phyloP scores from a whole-genome alignment of 1,140 invertebrate genomes.

The Drosophila funebris region DNA sequence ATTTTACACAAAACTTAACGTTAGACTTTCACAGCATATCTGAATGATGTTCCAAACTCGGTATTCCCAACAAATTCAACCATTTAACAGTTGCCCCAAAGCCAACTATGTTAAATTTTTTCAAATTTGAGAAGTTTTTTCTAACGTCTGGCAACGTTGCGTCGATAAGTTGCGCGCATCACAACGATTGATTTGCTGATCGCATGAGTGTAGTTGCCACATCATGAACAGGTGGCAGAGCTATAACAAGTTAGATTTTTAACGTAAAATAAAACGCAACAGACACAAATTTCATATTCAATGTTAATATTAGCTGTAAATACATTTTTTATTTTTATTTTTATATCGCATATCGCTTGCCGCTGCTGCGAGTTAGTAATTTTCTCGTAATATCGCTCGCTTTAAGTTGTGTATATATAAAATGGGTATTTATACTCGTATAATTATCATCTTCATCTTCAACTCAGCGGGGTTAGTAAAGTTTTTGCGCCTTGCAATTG shows the following conservation, averaged over 20 bases:
- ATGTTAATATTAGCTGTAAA: slow-evolving; percentile 46
- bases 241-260: not conserved
- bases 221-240: not conserved
- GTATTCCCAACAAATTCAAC: not conserved
- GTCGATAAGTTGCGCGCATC: too few species aligned
- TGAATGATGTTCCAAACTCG: slow-evolving; percentile 6
- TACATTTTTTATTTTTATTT: slow-evolving; percentile 34
- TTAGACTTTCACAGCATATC: slow-evolving; percentile 53
- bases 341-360: slow-evolving; percentile 51
- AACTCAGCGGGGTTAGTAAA: slow-evolving; percentile 45
- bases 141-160: too few species aligned
- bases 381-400: slow-evolving; percentile 55
- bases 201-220: too few species aligned
- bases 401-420: slow-evolving; percentile 16
- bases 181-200: too few species aligned
- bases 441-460: not conserved
- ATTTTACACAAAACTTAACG: slow-evolving; percentile 66
- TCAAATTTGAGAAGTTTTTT: too few species aligned
- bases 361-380: slow-evolving; percentile 52
- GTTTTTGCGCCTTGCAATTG: slow-evolving; percentile 25
- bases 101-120: not conserved
- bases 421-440: slow-evolving; percentile 4
- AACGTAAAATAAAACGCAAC: not conserved
- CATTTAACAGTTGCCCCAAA: not conserved
- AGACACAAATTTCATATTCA: slow-evolving; percentile 12